A percentile compares a stretch with the other conserved stretches of the same genome.
phyloP scores from a whole-genome alignment of 1,140 invertebrate genomes.

The Papilio polyxenes region DNA sequence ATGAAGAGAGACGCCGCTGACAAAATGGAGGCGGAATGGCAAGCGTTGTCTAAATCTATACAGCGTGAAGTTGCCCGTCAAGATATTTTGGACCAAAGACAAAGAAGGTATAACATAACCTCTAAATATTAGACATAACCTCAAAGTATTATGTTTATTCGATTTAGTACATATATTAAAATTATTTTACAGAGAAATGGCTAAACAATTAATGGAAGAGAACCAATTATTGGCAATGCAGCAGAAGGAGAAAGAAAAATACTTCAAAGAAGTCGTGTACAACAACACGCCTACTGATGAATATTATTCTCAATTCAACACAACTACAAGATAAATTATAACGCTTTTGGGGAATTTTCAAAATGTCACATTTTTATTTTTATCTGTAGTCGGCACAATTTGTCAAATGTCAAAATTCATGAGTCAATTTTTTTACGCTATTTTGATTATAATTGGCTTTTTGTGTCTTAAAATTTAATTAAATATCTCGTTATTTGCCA shows the following conservation, averaged over 20 bases:
- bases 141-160: background rate
- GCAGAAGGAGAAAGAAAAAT: conserved; percentile 75
- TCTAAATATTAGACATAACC: background rate
- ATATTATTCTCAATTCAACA: conserved; percentile 74
- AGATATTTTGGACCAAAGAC: conserved; percentile 67
- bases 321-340: conserved; percentile 69
- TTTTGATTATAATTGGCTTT: background rate
- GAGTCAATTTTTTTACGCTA: background rate
- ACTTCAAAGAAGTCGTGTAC: conserved; percentile 68
- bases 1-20: conserved; percentile 66
- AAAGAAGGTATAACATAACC: conserved; percentile 56
- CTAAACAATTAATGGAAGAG: conserved; percentile 72
- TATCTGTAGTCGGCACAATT: background rate
- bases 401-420: conserved; percentile 25
- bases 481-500: background rate
- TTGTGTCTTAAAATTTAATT: background rate
- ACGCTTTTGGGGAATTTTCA: background rate
- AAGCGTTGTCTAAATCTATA: conserved; percentile 72
- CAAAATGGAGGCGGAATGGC: conserved; percentile 75
- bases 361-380: background rate
- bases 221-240: conserved; percentile 72
- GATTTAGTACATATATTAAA: background rate
- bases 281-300: conserved; percentile 72
- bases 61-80: conserved; percentile 65
- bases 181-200: conserved; percentile 59